A percentile compares a stretch with the other conserved stretches of the same genome.
These are phyloP conservation scores for Hymenochirus boettgeri DNA, from an alignment of 2,113 vertebrate species.

Conservation along the genomic window DNA sequence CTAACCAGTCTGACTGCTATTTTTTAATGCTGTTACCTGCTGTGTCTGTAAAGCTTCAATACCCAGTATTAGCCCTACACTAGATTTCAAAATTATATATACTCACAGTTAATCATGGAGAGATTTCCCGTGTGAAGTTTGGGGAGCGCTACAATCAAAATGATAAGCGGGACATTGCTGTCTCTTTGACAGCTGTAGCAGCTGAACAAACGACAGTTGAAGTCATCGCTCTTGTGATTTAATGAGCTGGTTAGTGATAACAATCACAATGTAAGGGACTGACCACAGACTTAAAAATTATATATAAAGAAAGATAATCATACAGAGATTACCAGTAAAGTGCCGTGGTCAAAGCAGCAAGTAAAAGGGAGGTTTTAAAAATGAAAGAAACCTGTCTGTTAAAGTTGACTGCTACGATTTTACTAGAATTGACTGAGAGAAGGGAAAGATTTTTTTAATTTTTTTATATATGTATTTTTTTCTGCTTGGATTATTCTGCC, in stretches of 20 bases:
- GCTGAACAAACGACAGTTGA: neutral
- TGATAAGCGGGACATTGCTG: neutral
- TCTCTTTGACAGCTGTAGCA: neutral
- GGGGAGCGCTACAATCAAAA: neutral
- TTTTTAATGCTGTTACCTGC: neutral
- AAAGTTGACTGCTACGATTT: too few species aligned
- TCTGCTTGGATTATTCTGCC: too few species aligned
- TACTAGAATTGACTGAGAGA: too few species aligned
- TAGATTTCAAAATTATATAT: slow-evolving; percentile 1
- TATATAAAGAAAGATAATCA: neutral
- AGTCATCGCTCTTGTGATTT: neutral
- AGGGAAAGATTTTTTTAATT: too few species aligned
- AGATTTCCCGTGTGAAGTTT: neutral
- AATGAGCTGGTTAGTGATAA: neutral
- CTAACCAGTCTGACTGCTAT: neutral
- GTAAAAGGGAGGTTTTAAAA: neutral
- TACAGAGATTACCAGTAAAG: neutral
- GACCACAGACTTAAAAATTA: neutral
- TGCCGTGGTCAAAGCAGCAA: too few species aligned
- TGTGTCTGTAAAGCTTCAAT: neutral
- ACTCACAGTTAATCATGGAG: neutral
- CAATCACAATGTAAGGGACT: neutral
- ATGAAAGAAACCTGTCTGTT: too few species aligned
- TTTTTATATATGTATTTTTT: too few species aligned
- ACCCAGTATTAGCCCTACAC: neutral